phyloP scores from a whole-genome alignment of 37 sponge, comb jelly and placozoan genomes.

The Beroe forskalii region DNA sequence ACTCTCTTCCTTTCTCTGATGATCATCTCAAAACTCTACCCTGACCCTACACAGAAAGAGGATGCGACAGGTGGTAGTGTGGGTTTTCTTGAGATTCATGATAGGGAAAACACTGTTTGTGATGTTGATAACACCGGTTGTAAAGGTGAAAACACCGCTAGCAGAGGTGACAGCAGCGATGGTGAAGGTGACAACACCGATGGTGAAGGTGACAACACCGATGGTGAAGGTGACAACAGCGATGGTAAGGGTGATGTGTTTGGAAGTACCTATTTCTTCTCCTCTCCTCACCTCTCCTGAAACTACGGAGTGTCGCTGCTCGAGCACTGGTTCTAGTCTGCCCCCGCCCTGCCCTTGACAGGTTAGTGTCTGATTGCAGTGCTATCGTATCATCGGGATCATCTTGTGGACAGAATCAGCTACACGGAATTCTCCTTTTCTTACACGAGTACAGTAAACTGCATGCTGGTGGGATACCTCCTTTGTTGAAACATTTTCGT shows the following conservation, averaged over 20 bases:
- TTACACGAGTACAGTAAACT: not conserved
- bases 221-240: too few species aligned
- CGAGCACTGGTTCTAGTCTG: not conserved
- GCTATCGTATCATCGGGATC: not conserved
- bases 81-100: too few species aligned
- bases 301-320: conserved; percentile 45
- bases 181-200: too few species aligned
- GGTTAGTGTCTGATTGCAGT: not conserved
- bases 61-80: not conserved
- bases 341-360: not conserved
- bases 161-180: too few species aligned
- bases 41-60: not conserved
- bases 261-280: not conserved
- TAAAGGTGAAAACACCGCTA: too few species aligned
- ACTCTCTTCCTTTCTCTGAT: conserved; percentile 61
- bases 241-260: not conserved
- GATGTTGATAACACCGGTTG: too few species aligned
- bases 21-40: conserved; percentile 56
- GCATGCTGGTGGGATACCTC: not conserved
- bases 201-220: too few species aligned
- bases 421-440: conserved; percentile 21
- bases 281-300: conserved; percentile 36
- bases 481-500: not conserved
- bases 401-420: not conserved
- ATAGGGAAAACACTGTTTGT: not conserved